Base-by-base conservation (phyloP, 2,113 vertebrate species). In the Megaptera novaeangliae region DNA sequence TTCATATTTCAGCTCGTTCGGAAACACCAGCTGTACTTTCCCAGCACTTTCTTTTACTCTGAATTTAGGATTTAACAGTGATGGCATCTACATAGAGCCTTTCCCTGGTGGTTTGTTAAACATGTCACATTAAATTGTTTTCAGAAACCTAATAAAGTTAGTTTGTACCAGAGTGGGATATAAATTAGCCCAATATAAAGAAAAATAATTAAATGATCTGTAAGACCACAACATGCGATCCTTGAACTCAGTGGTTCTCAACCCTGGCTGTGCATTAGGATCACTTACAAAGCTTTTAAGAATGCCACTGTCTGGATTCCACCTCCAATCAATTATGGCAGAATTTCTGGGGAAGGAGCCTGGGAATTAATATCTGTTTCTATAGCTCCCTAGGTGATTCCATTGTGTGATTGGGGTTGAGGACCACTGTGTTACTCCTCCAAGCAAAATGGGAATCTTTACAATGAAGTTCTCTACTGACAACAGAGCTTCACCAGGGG, bases 11-110 rank as follows among this genome's bases (percentile, higher is more conserved):
- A 95, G 97, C 80, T 97, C 55, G 39, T 92, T 97, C 83, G 81
- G 94, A 97, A 97, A 97, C 87, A 96, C 83, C 95, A 97, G 90
- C 95, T 96, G 61, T 81, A 95, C 84, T 97, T 97, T 98, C 97
- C 96, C 97, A 97, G 96, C 66, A 78, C 63, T 95, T 87, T 85
- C 88, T 96, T 88, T 90, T 46, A 93, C 84, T 94, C 52, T 64
- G 94, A 41, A 74, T 77, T 75, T 91, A 92, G 89, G 23, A 93
- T 84, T 96, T 75, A 74, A 84, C 27, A 64, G 88, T 14, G 94
- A 84, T 57, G 85, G 93, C 83, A 82, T 64, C 72, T 72, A 64
- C 7, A 5, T 3, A 52, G 21, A 78, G 68, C 27, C 85, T 96
- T 92, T 91, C 9, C 63, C 85, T 57, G 23, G 46, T 86, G 44